A percentile compares a stretch with the other conserved stretches of the same genome.
Evolutionary conservation across 2,113 vertebrate genomes (phyloP).

Genomic region (Dermatemys mawii): DNA sequence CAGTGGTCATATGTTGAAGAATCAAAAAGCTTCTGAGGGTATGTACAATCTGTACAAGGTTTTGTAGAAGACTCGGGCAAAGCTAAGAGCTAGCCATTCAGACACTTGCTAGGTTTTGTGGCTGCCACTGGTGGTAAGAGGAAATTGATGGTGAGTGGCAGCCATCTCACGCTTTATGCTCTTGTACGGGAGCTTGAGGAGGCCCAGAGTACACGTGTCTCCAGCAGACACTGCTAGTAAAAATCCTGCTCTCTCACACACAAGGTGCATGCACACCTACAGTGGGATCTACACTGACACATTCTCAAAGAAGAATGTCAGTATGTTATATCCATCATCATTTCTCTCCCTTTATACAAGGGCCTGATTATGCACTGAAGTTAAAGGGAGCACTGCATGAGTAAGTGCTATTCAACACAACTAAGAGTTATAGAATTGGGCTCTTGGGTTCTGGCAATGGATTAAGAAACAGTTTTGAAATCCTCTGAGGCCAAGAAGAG

Average conservation of each 20-base stretch:
- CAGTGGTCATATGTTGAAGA: neutral
- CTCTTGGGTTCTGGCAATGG: conserved; percentile 53
- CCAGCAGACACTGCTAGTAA: neutral
- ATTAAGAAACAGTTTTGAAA: conserved; percentile 13
- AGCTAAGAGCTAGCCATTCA: neutral
- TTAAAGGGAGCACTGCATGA: neutral
- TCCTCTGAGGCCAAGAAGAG: conserved; percentile 15
- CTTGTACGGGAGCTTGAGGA: neutral
- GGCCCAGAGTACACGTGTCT: neutral
- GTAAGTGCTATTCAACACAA: neutral
- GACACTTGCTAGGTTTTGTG: neutral
- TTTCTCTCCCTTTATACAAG: neutral
- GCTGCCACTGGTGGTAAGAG: neutral
- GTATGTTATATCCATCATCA: neutral
- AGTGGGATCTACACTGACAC: neutral
- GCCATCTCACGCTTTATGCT: neutral
- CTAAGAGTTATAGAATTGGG: no score
- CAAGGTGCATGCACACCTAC: neutral
- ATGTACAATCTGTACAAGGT: no score
- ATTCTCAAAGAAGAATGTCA: neutral
- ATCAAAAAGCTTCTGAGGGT: neutral
- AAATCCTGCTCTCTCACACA: neutral
- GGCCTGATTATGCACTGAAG: neutral
- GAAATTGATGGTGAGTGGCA: neutral
- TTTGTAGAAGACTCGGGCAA: neutral